phyloP scores from a whole-genome alignment of 2,113 vertebrate genomes.

The Ursus arctos region DNA sequence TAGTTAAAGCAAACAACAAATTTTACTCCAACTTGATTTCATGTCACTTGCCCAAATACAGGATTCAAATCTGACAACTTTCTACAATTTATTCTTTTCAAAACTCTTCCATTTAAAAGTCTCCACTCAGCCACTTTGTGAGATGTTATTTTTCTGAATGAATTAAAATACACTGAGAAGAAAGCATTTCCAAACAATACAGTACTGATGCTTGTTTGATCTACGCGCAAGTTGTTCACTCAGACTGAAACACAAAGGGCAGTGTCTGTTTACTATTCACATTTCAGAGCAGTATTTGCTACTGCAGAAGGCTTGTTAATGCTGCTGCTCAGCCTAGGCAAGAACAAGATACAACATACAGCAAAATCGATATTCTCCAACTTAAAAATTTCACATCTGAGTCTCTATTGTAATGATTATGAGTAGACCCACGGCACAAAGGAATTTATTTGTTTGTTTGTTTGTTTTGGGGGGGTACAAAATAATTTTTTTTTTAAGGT shows the following conservation, averaged over 20 bases:
- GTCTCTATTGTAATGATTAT: neutral
- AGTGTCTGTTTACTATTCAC: neutral
- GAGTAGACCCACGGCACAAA: neutral
- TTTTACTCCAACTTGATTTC: neutral
- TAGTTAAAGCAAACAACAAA: neutral
- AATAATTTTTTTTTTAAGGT: neutral
- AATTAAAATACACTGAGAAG: slow-evolving; percentile 30
- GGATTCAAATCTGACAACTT: neutral
- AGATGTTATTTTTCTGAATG: neutral
- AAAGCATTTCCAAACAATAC: slow-evolving; percentile 22
- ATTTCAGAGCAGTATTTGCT: neutral
- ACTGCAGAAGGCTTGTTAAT: neutral
- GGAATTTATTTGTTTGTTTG: neutral
- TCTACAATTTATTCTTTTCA: neutral
- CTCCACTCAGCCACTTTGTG: neutral
- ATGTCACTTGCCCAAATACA: neutral
- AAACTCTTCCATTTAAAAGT: neutral
- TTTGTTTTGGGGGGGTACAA: neutral
- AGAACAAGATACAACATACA: neutral
- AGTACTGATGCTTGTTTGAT: neutral
- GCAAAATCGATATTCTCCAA: neutral
- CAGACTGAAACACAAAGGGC: neutral
- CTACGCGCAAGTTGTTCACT: neutral
- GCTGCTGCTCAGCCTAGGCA: neutral
- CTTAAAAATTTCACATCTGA: neutral